Evolutionary conservation across 2,113 vertebrate genomes (phyloP), one percentile per base, ranked within the genome.

Genomic region (Passer montanus): DNA sequence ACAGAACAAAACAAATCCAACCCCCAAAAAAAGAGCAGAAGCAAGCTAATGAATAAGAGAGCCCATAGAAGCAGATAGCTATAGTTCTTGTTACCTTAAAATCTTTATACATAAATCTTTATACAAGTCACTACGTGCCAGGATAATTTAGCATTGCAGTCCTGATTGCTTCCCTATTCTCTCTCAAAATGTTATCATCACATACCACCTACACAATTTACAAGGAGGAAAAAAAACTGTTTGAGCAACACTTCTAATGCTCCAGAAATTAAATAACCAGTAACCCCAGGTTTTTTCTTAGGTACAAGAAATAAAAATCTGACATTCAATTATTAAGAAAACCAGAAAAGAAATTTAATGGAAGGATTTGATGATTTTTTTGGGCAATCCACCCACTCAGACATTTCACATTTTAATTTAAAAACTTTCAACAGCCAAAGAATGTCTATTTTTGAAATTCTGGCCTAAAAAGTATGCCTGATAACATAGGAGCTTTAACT

Each of bases 201-300:
- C 94, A 84, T 53, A 63, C 84, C 91, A 94, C 94, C 91, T 72
- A 96, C 93, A 86, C 73, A 74, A 81, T 49, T 84, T 89, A 87
- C n/a, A 89, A 49, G 68, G 22, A 70, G 15, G 11, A 11, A 50
- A 68, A 43, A 64, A 41, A 16, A 41, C 3, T 24, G 43, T 64
- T 84, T 75, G 22, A 95, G 73, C 47, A 90, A 80, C 37, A 69
- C 55, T 62, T 73, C 28, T 23, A 93, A 30, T 62, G 69, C 50
- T 84, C 80, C 52, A 75, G 44, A 87, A 87, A 84, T 68, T 1
- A 82, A 92, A 86, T 81, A 87, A 91, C 37, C 74, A 68, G 26
- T 50, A 89, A 89, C 10, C 6, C 6, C 39, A 58, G 15, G 2
- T 56, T 78, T 74, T 52, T 50, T 87, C 72, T 77, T 67, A 33